phyloP scores from a whole-genome alignment of 2,888 invertebrate genomes.

The Epirrhoe tristata region DNA sequence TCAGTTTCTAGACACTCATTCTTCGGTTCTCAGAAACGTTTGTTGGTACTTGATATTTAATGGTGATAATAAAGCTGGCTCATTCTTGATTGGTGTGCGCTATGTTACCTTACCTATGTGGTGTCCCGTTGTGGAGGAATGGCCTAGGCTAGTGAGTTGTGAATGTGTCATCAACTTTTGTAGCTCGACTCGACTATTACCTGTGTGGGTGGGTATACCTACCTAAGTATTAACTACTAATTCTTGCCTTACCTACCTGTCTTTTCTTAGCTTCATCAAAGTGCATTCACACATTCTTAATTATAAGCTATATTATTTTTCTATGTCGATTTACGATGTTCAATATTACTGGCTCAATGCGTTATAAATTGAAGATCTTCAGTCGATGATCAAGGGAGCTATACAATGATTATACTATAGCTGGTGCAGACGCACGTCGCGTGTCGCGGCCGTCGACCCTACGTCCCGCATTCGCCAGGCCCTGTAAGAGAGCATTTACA shows the following conservation, averaged over 20 bases:
- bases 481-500: not conserved
- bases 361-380: not conserved
- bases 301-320: not conserved
- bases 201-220: not conserved
- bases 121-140: slow-evolving; percentile 18
- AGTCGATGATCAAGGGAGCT: not conserved
- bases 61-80: slow-evolving; percentile 23
- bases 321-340: not conserved
- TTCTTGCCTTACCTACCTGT: no score
- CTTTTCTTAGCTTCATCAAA: no score
- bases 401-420: slow-evolving; percentile 18
- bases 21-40: slow-evolving; percentile 16
- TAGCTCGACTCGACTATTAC: no score
- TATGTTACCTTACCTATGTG: not conserved
- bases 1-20: not conserved
- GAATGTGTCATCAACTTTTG: not conserved
- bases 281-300: no score
- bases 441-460: slow-evolving; percentile 63
- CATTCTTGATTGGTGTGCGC: slow-evolving; percentile 30
- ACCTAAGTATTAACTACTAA: no score
- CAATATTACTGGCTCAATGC: not conserved
- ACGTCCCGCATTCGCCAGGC: slow-evolving; percentile 30
- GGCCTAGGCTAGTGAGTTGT: not conserved
- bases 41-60: slow-evolving; percentile 21
- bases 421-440: slow-evolving; percentile 47